Evolutionary conservation across 2,113 vertebrate species (phyloP).

Genomic region (Paramisgurnus dabryanus): DNA sequence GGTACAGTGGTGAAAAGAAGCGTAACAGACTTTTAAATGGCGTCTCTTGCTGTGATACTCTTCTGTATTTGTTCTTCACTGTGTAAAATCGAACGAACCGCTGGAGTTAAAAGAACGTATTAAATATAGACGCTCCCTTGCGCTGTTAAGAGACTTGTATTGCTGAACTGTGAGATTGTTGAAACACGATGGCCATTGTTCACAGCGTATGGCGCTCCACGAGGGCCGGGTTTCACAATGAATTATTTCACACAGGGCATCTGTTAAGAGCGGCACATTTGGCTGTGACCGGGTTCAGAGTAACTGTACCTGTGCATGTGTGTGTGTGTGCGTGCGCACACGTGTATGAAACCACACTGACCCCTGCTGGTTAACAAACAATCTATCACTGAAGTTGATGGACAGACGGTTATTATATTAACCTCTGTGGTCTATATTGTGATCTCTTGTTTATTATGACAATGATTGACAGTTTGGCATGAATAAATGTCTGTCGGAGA

Average conservation of each 20-base stretch:
- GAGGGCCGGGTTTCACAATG: conserved; percentile 38
- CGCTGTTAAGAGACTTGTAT: neutral
- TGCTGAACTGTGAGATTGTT: neutral
- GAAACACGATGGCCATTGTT: conserved; percentile 38
- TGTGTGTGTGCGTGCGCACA: conserved; percentile 1
- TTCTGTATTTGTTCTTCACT: neutral
- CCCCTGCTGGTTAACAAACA: conserved; percentile 72
- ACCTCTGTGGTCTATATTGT: conserved; percentile 21
- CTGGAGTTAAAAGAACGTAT: conserved; percentile 21
- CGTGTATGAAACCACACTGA: conserved; percentile 72
- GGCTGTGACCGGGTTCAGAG: neutral
- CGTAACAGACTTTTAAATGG: neutral
- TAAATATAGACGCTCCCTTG: neutral
- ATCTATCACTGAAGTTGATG: neutral
- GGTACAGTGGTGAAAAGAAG: neutral
- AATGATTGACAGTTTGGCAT: conserved; percentile 25
- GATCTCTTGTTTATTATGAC: conserved; percentile 32
- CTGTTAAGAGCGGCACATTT: conserved; percentile 35
- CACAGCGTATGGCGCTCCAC: conserved; percentile 1
- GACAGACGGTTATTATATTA: conserved; percentile 30
- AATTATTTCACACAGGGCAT: conserved; percentile 46
- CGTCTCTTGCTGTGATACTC: neutral
- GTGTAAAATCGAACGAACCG: neutral
- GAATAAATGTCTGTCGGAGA: conserved; percentile 27
- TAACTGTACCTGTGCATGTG: conserved; percentile 1